Evolutionary conservation across 2,113 vertebrate species (phyloP).

Genomic region (Phalacrocorax pelagicus): DNA sequence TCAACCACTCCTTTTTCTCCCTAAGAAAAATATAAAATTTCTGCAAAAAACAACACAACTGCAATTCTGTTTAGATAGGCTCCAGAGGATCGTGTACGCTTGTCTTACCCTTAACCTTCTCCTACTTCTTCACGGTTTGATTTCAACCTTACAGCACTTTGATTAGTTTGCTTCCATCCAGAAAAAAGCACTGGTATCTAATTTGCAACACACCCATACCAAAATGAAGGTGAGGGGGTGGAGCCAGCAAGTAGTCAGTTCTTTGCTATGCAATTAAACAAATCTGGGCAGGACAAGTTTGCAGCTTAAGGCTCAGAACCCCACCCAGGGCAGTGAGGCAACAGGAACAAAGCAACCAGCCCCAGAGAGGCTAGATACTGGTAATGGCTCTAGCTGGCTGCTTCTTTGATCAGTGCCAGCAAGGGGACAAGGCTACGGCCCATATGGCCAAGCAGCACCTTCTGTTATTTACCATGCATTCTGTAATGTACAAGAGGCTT

Average conservation of each 20-base stretch:
- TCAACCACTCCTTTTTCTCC: background rate
- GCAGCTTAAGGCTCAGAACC: conserved; percentile 33
- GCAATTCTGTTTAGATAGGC: background rate
- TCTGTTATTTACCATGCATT: background rate
- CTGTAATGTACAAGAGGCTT: background rate
- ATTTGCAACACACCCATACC: conserved; percentile 9
- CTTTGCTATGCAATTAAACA: conserved; percentile 62
- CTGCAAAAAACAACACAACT: background rate
- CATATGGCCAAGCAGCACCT: background rate
- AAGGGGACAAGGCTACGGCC: background rate
- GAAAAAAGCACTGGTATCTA: conserved; percentile 14
- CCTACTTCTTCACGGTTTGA: background rate
- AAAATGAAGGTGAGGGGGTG: conserved; percentile 45
- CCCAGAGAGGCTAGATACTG: background rate
- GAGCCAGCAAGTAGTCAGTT: conserved; percentile 26
- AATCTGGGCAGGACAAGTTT: conserved; percentile 60
- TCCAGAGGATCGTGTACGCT: background rate
- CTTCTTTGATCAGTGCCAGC: background rate
- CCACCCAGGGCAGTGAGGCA: conserved; percentile 57
- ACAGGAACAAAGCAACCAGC: background rate
- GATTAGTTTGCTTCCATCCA: background rate
- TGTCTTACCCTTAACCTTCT: background rate
- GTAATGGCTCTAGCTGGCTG: background rate
- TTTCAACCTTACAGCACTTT: background rate
- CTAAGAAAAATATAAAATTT: background rate